Evolutionary conservation across 2,888 invertebrate species (phyloP).

Genomic region (Gandaritis pyraliata): DNA sequence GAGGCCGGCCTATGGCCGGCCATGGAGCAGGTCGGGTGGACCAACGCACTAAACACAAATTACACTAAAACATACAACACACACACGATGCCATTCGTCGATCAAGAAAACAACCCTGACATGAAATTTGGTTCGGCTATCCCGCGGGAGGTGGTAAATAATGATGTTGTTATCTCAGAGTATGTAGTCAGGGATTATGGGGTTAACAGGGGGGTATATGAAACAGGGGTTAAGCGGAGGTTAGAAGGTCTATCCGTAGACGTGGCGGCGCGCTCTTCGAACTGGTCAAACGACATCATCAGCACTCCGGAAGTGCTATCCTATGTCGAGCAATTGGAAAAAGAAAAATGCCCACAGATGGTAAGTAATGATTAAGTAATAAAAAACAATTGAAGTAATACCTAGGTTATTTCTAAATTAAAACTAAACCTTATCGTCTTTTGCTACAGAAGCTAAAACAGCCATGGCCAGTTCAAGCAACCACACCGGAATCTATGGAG

Average conservation of each 20-base stretch:
- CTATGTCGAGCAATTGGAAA: constrained; percentile 76
- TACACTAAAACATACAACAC: constrained; percentile 57
- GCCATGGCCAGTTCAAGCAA: constrained; percentile 51
- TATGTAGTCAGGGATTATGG: constrained; percentile 57
- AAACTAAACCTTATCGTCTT: constrained; percentile 9
- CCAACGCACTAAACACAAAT: constrained; percentile 55
- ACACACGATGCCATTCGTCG: constrained; percentile 69
- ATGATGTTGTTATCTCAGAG: constrained; percentile 65
- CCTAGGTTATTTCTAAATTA: not conserved
- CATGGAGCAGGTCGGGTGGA: constrained; percentile 57
- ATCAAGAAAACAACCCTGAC: constrained; percentile 73
- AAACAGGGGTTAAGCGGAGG: constrained; percentile 44
- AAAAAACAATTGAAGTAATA: constrained; percentile 1
- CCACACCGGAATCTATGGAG: constrained; percentile 41
- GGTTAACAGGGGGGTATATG: constrained; percentile 42
- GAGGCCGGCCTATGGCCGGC: constrained; percentile 59
- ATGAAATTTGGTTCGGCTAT: constrained; percentile 66
- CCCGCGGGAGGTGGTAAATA: constrained; percentile 71
- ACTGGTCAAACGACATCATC: constrained; percentile 62
- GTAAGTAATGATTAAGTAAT: constrained; percentile 50
- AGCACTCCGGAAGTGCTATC: constrained; percentile 79
- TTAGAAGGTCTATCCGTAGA: constrained; percentile 60
- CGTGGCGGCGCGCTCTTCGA: constrained; percentile 57
- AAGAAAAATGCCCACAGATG: constrained; percentile 62
- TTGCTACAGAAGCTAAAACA: constrained; percentile 56